Evolutionary conservation across 2,113 vertebrate genomes (phyloP).

Genomic region (Peucedramus taeniatus): DNA sequence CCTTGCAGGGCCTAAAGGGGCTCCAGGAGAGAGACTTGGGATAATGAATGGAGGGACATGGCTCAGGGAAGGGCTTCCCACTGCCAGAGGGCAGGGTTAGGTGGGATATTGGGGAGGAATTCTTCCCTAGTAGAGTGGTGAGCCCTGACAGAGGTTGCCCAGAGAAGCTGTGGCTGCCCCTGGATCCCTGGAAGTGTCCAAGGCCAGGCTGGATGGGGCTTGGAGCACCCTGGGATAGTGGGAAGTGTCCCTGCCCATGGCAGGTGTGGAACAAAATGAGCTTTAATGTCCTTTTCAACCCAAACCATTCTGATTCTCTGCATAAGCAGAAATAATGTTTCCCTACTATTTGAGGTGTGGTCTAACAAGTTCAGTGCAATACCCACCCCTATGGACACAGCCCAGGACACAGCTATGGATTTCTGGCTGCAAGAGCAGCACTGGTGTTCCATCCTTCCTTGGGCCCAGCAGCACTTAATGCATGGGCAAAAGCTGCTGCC

Average conservation of each 20-base stretch:
- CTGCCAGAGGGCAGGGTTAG: fast-evolving
- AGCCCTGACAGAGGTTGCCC: neutral
- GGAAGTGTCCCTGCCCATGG: neutral
- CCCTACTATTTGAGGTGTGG: fast-evolving
- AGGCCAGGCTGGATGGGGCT: fast-evolving
- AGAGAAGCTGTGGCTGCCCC: neutral
- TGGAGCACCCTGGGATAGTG: fast-evolving
- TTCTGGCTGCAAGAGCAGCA: neutral
- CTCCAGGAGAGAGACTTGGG: neutral
- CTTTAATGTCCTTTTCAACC: neutral
- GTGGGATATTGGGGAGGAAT: neutral
- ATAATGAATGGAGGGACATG: neutral
- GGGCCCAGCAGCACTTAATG: neutral
- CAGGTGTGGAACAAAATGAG: neutral
- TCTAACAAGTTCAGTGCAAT: neutral
- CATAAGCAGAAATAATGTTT: neutral
- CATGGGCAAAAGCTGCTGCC: neutral
- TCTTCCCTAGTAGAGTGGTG: fast-evolving
- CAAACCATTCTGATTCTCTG: neutral
- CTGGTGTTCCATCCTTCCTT: neutral
- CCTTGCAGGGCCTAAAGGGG: fast-evolving
- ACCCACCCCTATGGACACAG: neutral
- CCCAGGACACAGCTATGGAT: neutral
- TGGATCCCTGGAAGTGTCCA: neutral
- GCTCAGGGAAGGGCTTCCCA: neutral